A percentile compares a stretch with the other conserved stretches of the same genome.
These are phyloP conservation scores for Acrossocheilus fasciatus DNA, from an alignment of 2,797 vertebrate species.

Conservation along the genomic window DNA sequence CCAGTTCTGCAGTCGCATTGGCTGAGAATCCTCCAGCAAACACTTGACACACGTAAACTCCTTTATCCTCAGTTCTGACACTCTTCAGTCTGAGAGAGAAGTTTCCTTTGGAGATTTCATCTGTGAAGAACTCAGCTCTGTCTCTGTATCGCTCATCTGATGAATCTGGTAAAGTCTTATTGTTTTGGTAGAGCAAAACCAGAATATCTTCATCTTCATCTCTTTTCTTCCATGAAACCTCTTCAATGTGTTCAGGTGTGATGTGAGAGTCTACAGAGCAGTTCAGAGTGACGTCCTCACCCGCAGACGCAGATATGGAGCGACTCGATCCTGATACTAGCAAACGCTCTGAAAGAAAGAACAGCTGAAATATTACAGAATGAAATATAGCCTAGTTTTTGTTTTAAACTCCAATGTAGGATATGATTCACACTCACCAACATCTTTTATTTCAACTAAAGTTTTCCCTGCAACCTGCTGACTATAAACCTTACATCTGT, in stretches of 20 bases:
- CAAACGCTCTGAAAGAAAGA: not conserved
- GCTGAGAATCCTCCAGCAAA: not conserved
- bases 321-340: not conserved
- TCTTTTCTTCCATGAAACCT: not conserved
- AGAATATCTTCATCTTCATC: not conserved
- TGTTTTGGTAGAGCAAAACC: not conserved
- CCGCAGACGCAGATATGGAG: accelerated
- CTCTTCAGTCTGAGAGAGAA: conserved; percentile 5
- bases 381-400: not conserved
- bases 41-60: conserved; percentile 2
- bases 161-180: accelerated
- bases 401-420: not conserved
- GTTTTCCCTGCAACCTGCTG: not conserved
- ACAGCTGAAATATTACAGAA: not conserved
- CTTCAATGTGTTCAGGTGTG: not conserved
- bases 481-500: not conserved
- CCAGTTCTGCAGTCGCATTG: not conserved
- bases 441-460: not conserved
- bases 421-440: not conserved
- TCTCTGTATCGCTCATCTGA: not conserved
- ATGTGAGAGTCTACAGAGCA: not conserved
- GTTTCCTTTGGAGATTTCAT: not conserved
- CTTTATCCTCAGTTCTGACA: not conserved
- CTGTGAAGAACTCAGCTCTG: not conserved
- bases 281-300: not conserved